Conservation (phyloP, 2,888 invertebrate genomes). For the Maniola hyperantus region DNA sequence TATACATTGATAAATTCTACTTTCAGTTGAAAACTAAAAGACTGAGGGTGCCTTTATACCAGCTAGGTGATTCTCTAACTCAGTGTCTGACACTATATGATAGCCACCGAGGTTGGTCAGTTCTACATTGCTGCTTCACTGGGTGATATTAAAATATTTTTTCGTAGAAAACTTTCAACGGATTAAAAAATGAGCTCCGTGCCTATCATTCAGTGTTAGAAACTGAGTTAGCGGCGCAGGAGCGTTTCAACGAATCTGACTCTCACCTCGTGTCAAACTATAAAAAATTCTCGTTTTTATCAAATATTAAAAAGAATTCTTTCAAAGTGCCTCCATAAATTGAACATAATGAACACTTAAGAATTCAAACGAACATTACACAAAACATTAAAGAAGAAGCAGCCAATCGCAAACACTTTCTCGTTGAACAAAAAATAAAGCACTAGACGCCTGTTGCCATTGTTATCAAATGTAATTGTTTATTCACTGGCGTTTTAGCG, state of each 20-base stretch:
- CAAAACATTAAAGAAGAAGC: conserved; percentile 19
- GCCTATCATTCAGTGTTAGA: no score
- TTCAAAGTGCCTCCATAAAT: conserved; percentile 15
- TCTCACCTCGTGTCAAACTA: neutral
- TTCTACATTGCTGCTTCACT: no score
- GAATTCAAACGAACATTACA: conserved; percentile 16
- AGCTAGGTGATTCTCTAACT: no score
- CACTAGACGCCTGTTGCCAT: conserved; percentile 12
- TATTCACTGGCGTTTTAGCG: conserved; percentile 8
- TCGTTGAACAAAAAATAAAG: conserved; percentile 15
- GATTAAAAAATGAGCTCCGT: no score
- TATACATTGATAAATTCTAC: no score
- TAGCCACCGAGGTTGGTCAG: no score
- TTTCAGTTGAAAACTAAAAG: neutral
- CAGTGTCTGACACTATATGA: no score
- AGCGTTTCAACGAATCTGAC: neutral
- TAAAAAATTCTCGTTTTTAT: neutral
- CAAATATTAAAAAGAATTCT: conserved; percentile 1
- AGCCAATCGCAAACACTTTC: conserved; percentile 20
- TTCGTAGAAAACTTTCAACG: no score
- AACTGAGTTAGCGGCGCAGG: no score
- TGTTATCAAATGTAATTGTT: conserved; percentile 19
- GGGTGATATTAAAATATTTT: no score
- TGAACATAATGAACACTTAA: conserved; percentile 17
- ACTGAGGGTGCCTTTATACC: neutral